A percentile compares a stretch with the other conserved stretches of the same genome.
Evolutionary conservation across 2,797 vertebrate species (phyloP).

Genomic region (Vespertilio murinus): DNA sequence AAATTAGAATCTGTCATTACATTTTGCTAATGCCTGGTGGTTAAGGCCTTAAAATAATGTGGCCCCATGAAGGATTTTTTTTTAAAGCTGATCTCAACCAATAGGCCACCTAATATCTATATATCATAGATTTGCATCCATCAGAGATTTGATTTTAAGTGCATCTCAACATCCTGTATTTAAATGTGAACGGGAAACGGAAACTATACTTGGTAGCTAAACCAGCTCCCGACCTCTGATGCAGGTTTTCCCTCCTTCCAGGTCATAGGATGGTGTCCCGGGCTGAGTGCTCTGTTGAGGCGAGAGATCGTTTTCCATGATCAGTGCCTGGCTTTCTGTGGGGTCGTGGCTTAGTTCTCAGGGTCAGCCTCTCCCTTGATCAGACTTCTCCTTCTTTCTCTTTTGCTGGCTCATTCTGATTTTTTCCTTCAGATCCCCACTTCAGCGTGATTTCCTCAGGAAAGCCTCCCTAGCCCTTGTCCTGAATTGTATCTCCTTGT

Average conservation of each 20-base stretch:
- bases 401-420: neutral
- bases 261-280: neutral
- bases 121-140: neutral
- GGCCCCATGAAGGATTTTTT: neutral
- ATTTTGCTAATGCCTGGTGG: slow-evolving; percentile 3
- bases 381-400: neutral
- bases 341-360: neutral
- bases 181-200: slow-evolving; percentile 23
- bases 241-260: neutral
- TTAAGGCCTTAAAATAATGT: slow-evolving; percentile 7
- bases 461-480: neutral
- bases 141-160: neutral
- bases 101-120: too few species aligned
- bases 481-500: neutral
- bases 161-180: neutral
- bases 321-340: neutral
- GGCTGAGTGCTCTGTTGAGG: neutral
- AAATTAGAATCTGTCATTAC: neutral
- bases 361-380: neutral
- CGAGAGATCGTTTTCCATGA: neutral
- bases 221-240: neutral
- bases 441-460: neutral
- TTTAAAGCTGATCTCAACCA: neutral
- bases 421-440: neutral
- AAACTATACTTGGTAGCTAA: neutral